Conservation (phyloP, 2,888 invertebrate genomes). For the Panopea generosa region DNA sequence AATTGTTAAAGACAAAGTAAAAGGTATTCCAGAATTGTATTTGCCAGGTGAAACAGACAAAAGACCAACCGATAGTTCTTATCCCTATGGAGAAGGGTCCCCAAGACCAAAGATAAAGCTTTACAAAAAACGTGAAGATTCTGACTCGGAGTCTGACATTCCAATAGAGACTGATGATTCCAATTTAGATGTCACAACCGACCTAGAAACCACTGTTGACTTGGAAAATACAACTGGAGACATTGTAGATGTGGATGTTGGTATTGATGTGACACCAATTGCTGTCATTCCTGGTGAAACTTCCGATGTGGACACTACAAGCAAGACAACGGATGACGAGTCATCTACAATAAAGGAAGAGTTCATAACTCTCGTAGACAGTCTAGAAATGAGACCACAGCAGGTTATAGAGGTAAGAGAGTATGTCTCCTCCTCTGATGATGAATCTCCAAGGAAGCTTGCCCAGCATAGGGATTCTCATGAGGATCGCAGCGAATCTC, state of each 20-base stretch:
- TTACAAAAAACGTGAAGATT: slow-evolving; percentile 46
- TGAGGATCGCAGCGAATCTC: slow-evolving; percentile 84
- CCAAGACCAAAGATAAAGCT: slow-evolving; percentile 43
- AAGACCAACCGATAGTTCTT: slow-evolving; percentile 29
- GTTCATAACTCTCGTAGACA: slow-evolving; percentile 55
- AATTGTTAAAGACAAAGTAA: slow-evolving; percentile 18
- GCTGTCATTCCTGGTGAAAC: slow-evolving; percentile 9
- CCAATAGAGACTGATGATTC: slow-evolving; percentile 52
- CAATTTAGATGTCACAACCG: slow-evolving; percentile 57
- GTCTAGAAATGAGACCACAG: slow-evolving; percentile 44
- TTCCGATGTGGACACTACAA: slow-evolving; percentile 42
- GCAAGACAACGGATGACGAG: slow-evolving; percentile 58
- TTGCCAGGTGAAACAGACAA: slow-evolving; percentile 28
- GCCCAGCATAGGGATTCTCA: slow-evolving; percentile 49
- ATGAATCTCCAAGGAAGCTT: slow-evolving; percentile 46
- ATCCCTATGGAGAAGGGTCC: slow-evolving; percentile 50
- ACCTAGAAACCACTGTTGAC: slow-evolving; percentile 48
- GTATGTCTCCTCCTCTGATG: slow-evolving; percentile 58
- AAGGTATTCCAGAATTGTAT: slow-evolving; percentile 86
- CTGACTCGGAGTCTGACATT: slow-evolving; percentile 60
- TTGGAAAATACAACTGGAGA: slow-evolving; percentile 37
- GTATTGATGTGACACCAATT: slow-evolving; percentile 21
- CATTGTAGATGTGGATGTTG: not conserved
- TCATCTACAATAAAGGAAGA: slow-evolving; percentile 61
- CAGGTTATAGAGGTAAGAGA: slow-evolving; percentile 62